Evolutionary conservation across 1,140 invertebrate genomes (phyloP).

Genomic region (Drosophila cardini): DNA sequence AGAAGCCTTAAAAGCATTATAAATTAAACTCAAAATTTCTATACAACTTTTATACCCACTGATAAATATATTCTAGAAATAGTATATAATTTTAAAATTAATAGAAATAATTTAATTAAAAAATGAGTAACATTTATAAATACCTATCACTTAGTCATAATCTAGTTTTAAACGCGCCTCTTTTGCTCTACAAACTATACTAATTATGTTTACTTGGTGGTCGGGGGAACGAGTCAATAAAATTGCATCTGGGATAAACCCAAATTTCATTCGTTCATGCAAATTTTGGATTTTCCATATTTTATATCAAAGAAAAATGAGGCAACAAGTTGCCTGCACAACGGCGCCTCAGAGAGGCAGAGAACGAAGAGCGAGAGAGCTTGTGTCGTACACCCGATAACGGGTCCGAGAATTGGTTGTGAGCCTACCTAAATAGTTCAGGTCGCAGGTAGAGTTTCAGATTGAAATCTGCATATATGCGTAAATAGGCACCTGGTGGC

Average conservation of each 20-base stretch:
- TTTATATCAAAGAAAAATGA: conserved; percentile 76
- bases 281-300: conserved; percentile 75
- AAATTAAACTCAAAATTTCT: too few species aligned
- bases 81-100: too few species aligned
- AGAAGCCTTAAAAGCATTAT: too few species aligned
- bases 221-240: conserved; percentile 54
- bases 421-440: conserved; percentile 73
- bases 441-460: conserved; percentile 1
- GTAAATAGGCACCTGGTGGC: conserved; percentile 31
- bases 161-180: conserved; percentile 13
- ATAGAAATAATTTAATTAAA: too few species aligned
- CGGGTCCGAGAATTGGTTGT: neutral
- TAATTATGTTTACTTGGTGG: conserved; percentile 1
- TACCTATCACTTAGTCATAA: too few species aligned
- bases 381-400: conserved; percentile 22
- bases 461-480: too few species aligned
- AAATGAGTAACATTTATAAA: too few species aligned
- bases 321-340: conserved; percentile 63
- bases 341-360: conserved; percentile 39
- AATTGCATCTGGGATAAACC: conserved; percentile 65
- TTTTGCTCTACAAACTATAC: neutral
- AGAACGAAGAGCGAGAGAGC: neutral
- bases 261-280: conserved; percentile 70
- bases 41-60: too few species aligned
- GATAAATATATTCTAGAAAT: too few species aligned